Conservation (phyloP, 92 coral and sea anemone species). For the Bergia sp. region DNA sequence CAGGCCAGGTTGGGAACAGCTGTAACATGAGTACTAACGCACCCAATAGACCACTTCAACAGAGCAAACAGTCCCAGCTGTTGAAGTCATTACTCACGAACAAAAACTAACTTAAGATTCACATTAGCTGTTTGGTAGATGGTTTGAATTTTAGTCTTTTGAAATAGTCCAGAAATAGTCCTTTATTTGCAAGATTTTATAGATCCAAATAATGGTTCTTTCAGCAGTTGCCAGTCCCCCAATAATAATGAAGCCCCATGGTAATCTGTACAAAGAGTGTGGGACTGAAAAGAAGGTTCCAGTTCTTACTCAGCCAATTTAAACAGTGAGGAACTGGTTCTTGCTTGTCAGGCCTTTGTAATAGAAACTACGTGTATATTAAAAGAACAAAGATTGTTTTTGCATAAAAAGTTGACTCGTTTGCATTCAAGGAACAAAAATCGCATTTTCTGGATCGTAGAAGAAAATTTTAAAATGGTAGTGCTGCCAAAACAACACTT, state of each 20-base stretch:
- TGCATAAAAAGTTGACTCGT: background rate
- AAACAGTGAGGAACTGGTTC: background rate
- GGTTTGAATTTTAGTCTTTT: background rate
- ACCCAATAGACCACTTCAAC: background rate
- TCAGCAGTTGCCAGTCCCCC: background rate
- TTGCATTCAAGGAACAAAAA: background rate
- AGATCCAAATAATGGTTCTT: background rate
- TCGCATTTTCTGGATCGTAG: background rate
- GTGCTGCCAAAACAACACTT: background rate
- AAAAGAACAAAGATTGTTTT: background rate
- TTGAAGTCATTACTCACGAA: constrained; percentile 20
- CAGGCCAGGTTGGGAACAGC: constrained; percentile 10
- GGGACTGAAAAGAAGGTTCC: background rate
- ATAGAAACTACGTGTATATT: background rate
- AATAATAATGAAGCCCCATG: background rate
- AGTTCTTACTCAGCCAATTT: background rate
- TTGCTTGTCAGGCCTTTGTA: background rate
- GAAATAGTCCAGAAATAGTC: background rate
- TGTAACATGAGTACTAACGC: background rate
- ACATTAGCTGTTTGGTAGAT: background rate
- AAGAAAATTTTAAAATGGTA: too few relatives aligned
- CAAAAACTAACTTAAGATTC: background rate
- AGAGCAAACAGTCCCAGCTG: constrained; percentile 21
- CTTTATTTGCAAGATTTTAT: background rate
- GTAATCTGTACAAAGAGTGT: background rate